Percentiles rank a stretch among this genome's conserved stretches.
Conservation (phyloP, 1,140 invertebrate genomes). For the Ooceraea biroi region DNA sequence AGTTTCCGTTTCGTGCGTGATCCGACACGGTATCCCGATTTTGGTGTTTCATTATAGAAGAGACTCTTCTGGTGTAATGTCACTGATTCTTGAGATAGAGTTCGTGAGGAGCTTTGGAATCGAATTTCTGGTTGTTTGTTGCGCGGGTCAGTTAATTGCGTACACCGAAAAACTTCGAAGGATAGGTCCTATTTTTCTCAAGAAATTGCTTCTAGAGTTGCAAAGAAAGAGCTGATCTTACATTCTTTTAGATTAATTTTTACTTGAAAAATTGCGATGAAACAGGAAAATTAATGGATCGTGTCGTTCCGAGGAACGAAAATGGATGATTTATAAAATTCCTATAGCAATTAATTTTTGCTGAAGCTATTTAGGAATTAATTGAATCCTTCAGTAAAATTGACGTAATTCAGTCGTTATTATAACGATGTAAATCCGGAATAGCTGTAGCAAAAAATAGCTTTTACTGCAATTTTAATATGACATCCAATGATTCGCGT, state of each 20-base stretch:
- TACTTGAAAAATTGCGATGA: conserved; percentile 22
- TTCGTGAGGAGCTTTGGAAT: conserved; percentile 45
- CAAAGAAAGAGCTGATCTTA: conserved; percentile 31
- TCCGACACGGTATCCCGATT: not conserved
- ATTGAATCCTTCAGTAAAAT: not conserved
- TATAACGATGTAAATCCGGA: not conserved
- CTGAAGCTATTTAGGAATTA: not conserved
- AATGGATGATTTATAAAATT: conserved; percentile 2
- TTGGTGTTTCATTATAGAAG: conserved; percentile 33
- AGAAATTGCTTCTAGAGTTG: conserved; percentile 9
- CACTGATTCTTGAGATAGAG: conserved; percentile 47
- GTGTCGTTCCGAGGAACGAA: not conserved
- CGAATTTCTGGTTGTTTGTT: conserved; percentile 24
- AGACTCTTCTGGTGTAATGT: conserved; percentile 25
- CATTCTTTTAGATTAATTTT: conserved; percentile 48
- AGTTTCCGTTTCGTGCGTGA: conserved; percentile 1
- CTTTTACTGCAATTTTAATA: no score
- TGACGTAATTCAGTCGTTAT: not conserved
- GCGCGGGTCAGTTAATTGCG: conserved; percentile 29
- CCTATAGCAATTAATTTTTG: not conserved
- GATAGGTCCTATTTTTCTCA: conserved; percentile 54
- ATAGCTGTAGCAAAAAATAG: no score
- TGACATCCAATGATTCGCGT: no score
- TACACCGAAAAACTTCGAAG: conserved; percentile 42
- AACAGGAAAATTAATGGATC: conserved; percentile 26